Percentiles rank a stretch among this genome's conserved stretches.
phyloP scores from a whole-genome alignment of 2,888 invertebrate genomes.

The Microctonus aethiopoides region DNA sequence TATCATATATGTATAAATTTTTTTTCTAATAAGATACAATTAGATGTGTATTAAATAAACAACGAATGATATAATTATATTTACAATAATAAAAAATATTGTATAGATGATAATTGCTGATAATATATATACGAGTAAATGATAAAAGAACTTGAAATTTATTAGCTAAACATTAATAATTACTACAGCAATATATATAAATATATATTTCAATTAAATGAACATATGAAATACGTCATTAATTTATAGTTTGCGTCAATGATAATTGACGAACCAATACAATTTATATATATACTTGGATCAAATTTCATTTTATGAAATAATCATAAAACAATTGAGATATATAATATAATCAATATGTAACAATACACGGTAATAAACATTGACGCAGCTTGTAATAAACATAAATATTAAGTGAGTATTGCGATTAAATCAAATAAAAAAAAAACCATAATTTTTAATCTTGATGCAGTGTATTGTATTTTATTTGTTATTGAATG shows the following conservation, averaged over 20 bases:
- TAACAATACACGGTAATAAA: background rate
- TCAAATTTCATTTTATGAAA: background rate
- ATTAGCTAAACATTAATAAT: too few species aligned
- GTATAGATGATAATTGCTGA: too few species aligned
- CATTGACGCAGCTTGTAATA: background rate
- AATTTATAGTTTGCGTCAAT: slow-evolving; percentile 14
- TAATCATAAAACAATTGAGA: background rate
- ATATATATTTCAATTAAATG: background rate
- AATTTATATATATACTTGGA: slow-evolving; percentile 5
- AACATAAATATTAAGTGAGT: background rate
- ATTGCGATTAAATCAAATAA: background rate
- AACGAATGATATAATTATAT: too few species aligned
- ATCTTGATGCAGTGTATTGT: background rate
- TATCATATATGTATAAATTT: too few species aligned
- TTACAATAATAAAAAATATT: too few species aligned
- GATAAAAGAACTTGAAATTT: too few species aligned
- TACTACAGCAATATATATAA: background rate
- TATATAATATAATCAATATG: background rate
- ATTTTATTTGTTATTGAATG: background rate
- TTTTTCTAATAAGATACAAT: too few species aligned
- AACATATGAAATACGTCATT: background rate
- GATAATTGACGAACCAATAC: slow-evolving; percentile 4
- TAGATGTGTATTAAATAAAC: too few species aligned
- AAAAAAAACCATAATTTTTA: background rate
- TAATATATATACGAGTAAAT: too few species aligned